Evolutionary conservation across 53 echinoderm and acorn worm genomes (phyloP).

Genomic region (Temnopleurus reevesii): DNA sequence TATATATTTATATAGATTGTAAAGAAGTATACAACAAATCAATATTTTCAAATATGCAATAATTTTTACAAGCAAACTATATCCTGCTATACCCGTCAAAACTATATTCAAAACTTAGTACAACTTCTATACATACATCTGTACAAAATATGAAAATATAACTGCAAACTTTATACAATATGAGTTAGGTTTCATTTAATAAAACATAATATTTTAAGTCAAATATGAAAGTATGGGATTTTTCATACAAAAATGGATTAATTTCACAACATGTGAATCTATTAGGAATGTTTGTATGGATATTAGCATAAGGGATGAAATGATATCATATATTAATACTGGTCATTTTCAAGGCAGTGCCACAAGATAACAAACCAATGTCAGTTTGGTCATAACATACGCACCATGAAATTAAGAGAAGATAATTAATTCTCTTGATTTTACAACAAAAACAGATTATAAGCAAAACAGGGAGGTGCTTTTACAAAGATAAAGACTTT

Average conservation of each 20-base stretch:
- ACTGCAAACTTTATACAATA: conserved; percentile 18
- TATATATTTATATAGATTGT: conserved; percentile 18
- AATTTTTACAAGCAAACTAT: conserved; percentile 24
- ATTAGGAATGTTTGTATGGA: neutral
- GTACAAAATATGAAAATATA: neutral
- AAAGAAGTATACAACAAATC: neutral
- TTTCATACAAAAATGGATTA: neutral
- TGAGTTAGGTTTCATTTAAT: neutral
- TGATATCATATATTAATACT: neutral
- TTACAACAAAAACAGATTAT: neutral
- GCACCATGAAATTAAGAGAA: neutral
- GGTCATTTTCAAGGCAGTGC: conserved; percentile 26
- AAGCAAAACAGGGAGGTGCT: too few relatives aligned
- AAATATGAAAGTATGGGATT: neutral
- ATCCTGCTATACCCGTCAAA: conserved; percentile 13
- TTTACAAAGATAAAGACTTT: too few relatives aligned
- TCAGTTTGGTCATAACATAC: conserved; percentile 22
- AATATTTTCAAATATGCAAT: conserved; percentile 15
- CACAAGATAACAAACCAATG: neutral
- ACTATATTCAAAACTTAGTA: neutral
- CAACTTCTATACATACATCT: neutral
- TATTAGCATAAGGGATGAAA: neutral
- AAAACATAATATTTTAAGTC: neutral
- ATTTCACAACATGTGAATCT: neutral
- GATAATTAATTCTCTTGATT: neutral